Evolutionary conservation across 2,888 invertebrate species (phyloP).

Genomic region (Aproaerema taeniolella): DNA sequence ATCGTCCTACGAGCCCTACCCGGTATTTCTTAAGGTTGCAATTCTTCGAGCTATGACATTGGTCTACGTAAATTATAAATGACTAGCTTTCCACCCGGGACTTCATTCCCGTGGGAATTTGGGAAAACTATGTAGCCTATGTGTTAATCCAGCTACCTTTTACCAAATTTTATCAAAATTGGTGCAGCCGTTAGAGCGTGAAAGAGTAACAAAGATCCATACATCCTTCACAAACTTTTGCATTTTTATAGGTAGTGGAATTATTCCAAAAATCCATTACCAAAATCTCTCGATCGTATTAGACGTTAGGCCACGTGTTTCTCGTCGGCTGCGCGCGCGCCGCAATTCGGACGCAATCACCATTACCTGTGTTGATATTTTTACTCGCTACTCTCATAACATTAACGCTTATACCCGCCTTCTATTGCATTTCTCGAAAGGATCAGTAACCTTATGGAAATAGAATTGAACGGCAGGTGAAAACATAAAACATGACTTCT

Average conservation of each 20-base stretch:
- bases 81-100: no score
- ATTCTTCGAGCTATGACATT: no score
- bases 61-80: no score
- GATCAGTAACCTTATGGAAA: slow-evolving; percentile 15
- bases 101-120: no score
- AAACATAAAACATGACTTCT: no score
- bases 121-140: not conserved
- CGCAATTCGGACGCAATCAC: slow-evolving; percentile 58
- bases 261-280: not conserved
- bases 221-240: not conserved
- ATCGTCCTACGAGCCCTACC: no score
- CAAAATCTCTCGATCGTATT: slow-evolving; percentile 11
- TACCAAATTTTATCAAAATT: no score
- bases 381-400: slow-evolving; percentile 52
- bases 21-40: no score
- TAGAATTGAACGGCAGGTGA: no score
- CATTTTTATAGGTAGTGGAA: no score
- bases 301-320: slow-evolving; percentile 60
- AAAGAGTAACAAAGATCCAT: not conserved
- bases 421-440: slow-evolving; percentile 33
- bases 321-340: slow-evolving; percentile 52
- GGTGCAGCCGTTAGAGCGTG: no score
- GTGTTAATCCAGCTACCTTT: not conserved
- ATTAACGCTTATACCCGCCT: slow-evolving; percentile 29
- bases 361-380: slow-evolving; percentile 61